Percentiles rank a stretch among this genome's conserved stretches.
Evolutionary conservation across 2,888 invertebrate species (phyloP).

Genomic region (Monochamus alternatus): DNA sequence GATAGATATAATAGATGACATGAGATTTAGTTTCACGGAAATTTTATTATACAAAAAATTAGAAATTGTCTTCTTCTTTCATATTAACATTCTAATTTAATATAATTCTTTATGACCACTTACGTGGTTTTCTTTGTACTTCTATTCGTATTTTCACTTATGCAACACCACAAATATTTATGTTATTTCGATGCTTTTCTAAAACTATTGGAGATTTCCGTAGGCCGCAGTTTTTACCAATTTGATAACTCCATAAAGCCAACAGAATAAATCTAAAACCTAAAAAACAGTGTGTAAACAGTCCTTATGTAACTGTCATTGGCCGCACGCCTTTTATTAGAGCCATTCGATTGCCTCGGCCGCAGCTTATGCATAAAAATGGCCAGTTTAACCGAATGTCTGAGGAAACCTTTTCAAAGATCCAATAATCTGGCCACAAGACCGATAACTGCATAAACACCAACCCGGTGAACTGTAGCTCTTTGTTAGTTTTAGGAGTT

Average conservation of each 20-base stretch:
- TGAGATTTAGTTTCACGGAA: no score
- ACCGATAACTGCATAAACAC: constrained; percentile 50
- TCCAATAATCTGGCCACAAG: constrained; percentile 49
- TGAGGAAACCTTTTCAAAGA: constrained; percentile 39
- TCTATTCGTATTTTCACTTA: no score
- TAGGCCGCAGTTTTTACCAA: not conserved
- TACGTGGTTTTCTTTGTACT: no score
- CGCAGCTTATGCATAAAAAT: constrained; percentile 56
- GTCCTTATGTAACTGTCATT: constrained; percentile 36
- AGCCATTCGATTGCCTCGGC: constrained; percentile 49
- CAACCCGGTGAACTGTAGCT: constrained; percentile 29
- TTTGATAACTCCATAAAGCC: not conserved
- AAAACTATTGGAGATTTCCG: no score
- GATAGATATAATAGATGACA: no score
- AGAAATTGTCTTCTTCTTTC: no score
- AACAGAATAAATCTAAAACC: constrained; percentile 1
- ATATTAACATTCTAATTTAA: no score
- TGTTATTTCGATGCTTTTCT: no score
- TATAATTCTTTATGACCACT: no score
- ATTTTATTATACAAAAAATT: no score
- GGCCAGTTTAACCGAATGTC: constrained; percentile 45
- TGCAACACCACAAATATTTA: no score
- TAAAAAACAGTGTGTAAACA: constrained; percentile 30
- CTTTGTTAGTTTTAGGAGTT: constrained; percentile 30
- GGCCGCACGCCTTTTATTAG: constrained; percentile 53